These are phyloP conservation scores for Triplophysa siluroides DNA, from an alignment of 2,113 vertebrate species.

Conservation along the genomic window DNA sequence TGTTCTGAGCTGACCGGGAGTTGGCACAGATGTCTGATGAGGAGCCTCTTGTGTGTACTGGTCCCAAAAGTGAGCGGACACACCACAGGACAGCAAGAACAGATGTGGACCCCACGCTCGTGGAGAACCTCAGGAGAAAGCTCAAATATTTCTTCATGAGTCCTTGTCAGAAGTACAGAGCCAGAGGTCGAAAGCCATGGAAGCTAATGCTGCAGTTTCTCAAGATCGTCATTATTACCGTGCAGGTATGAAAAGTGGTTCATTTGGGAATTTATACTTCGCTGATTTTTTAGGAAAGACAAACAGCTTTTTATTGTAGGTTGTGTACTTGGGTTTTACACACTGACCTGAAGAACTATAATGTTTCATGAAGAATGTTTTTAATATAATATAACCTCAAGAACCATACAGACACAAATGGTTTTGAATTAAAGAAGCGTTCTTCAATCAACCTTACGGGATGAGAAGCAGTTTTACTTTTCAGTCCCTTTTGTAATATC, in stretches of 20 bases:
- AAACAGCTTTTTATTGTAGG: background rate
- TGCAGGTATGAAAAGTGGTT: slow-evolving; percentile 79
- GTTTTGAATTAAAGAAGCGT: too few species aligned
- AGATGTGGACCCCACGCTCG: slow-evolving; percentile 65
- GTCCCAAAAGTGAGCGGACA: slow-evolving; percentile 32
- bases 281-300: background rate
- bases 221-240: slow-evolving; percentile 89
- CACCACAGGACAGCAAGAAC: background rate
- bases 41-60: slow-evolving; percentile 34
- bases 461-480: too few species aligned
- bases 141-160: slow-evolving; percentile 98
- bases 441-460: too few species aligned
- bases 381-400: too few species aligned
- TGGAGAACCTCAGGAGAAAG: slow-evolving; percentile 85
- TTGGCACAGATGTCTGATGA: slow-evolving; percentile 60
- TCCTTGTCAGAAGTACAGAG: slow-evolving; percentile 92
- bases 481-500: too few species aligned
- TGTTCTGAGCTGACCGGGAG: background rate
- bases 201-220: slow-evolving; percentile 90
- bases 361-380: too few species aligned
- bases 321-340: too few species aligned
- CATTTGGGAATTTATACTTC: background rate
- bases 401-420: too few species aligned
- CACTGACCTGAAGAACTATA: too few species aligned
- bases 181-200: slow-evolving; percentile 92